Percentiles rank a stretch among this genome's conserved stretches.
These are phyloP conservation scores for Carcharodon carcharias DNA, from an alignment of 2,797 vertebrate genomes.

Conservation along the genomic window DNA sequence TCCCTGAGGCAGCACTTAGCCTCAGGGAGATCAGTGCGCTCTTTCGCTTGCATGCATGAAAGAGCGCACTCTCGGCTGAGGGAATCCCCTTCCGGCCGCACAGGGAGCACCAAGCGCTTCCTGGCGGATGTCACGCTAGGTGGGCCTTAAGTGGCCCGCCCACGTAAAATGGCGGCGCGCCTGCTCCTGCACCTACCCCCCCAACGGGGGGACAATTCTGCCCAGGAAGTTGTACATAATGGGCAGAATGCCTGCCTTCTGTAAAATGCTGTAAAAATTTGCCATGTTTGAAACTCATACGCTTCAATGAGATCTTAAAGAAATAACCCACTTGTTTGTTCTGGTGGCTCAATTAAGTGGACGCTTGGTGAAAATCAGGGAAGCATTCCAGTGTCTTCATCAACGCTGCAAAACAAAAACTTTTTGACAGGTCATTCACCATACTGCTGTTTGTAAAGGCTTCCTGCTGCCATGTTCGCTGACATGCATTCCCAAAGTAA, in stretches of 20 bases:
- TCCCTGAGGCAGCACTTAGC: no score
- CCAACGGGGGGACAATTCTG: no score
- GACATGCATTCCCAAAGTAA: not conserved
- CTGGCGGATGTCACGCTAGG: no score
- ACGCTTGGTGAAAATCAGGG: not conserved
- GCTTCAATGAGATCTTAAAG: not conserved
- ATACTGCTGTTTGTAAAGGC: not conserved
- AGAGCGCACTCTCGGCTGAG: no score
- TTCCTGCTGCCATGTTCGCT: not conserved
- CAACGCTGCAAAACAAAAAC: not conserved
- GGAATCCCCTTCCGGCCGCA: no score
- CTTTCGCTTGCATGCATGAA: no score
- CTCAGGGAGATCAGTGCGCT: no score
- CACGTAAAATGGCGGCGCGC: no score
- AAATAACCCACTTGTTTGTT: not conserved
- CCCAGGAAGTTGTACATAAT: not conserved
- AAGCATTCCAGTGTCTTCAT: not conserved
- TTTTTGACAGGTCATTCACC: no score
- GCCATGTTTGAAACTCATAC: not conserved
- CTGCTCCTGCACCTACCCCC: no score
- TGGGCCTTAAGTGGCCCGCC: no score
- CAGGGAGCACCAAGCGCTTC: no score
- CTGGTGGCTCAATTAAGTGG: not conserved
- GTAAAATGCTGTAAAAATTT: not conserved
- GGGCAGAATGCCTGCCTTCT: not conserved